Base-by-base conservation (phyloP, 2,797 vertebrate species). In the Trematomus bernacchii region DNA sequence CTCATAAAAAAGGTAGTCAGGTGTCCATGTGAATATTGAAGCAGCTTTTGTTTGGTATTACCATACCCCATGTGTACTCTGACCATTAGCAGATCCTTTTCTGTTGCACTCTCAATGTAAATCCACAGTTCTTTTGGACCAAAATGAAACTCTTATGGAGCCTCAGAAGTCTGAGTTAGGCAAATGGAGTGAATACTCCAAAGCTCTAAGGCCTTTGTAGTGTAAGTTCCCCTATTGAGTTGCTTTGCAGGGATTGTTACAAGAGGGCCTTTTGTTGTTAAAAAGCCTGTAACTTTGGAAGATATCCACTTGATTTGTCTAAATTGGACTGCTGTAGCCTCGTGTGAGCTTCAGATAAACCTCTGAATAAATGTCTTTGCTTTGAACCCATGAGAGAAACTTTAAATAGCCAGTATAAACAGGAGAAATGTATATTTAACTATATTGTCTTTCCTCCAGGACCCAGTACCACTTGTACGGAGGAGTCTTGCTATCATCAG, bases 401-500 rank as follows among this genome's bases (percentile, higher is more conserved):
- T n/a, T 46, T 46, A 18, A 52, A 52, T 52, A 21, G 19, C 19
- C 33, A 16, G 6, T 12, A 13, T 66, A 10, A 53, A 27, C 10
- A 43, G 11, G 10, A 27, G 13, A 3, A 6, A 37, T 37, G 6
- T 37, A 37, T 9, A 37, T 37, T 37, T 37, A 37, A 37, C 33
- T 37, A 27, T 37, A 23, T 12, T 50, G 42, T 33, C 11, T 12
- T 64, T 1, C 13, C 33, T 13, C 46, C 54, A 98, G 97, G 97
- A 93, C 97, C 97, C 81, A 97, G 97, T 91, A 97, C 96, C 94
- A 98, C 97, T 91, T 98, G 97, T 94, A 96, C 96, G 86, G 97
- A 98, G 93, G 97, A 98, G 77, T 98, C 97, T 46, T 98, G 97
- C 91, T 97, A 96, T 90, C 97, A 98, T 93, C 97, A 97, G 95